phyloP scores from a whole-genome alignment of 2,113 vertebrate genomes.

The Sciurus niger region DNA sequence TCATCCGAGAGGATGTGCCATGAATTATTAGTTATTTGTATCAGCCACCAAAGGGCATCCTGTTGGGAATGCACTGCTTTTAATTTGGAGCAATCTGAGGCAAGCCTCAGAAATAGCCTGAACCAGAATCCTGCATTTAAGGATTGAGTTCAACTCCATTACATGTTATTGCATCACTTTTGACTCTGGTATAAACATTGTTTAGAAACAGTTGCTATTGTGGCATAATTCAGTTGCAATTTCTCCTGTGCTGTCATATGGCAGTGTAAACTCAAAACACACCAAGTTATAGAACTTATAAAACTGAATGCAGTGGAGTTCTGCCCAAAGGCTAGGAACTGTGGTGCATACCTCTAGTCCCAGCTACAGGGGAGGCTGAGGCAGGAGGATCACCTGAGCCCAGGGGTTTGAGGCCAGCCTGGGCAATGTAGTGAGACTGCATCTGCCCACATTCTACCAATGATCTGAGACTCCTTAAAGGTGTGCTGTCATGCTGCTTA shows the following conservation, averaged over 20 bases:
- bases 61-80: slow-evolving; percentile 62
- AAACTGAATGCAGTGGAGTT: not conserved
- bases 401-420: not conserved
- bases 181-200: slow-evolving; percentile 57
- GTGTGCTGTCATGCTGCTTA: not conserved
- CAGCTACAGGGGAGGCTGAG: not conserved
- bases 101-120: slow-evolving; percentile 39
- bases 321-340: not conserved
- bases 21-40: slow-evolving; percentile 5
- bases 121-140: slow-evolving; percentile 38
- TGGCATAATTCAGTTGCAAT: slow-evolving; percentile 48
- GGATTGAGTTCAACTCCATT: slow-evolving; percentile 32
- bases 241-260: slow-evolving; percentile 20
- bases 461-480: not conserved
- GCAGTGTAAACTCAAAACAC: not conserved
- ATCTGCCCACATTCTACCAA: not conserved
- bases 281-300: not conserved
- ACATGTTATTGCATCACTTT: slow-evolving; percentile 81
- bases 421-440: not conserved
- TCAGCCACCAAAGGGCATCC: slow-evolving; percentile 42
- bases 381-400: not conserved
- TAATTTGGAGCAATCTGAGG: slow-evolving; percentile 51
- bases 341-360: not conserved
- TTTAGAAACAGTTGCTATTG: slow-evolving; percentile 61
- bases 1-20: not conserved